Conservation (phyloP, 2,888 invertebrate species). For the Campoletis raptor region DNA sequence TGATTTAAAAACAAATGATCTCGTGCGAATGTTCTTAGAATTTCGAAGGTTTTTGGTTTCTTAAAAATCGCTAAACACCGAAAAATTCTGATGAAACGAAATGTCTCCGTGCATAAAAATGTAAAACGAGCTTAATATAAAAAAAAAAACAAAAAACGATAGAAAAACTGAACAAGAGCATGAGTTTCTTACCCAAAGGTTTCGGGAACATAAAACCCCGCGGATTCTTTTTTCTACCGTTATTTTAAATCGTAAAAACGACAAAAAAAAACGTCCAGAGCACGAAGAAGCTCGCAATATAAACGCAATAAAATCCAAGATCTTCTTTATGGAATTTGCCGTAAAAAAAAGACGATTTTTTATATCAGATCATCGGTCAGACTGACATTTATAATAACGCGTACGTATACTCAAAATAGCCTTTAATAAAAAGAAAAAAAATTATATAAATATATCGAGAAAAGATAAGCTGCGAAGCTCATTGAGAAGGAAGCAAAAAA, state of each 20-base stretch:
- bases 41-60: neutral
- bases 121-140: slow-evolving; percentile 4
- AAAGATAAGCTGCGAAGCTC: slow-evolving; percentile 28
- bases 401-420: slow-evolving; percentile 52
- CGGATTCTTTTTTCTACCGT: slow-evolving; percentile 31
- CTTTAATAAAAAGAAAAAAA: slow-evolving; percentile 15
- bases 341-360: slow-evolving; percentile 43
- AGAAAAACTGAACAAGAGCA: neutral
- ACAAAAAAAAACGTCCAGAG: slow-evolving; percentile 58
- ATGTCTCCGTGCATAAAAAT: neutral
- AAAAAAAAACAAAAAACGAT: neutral
- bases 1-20: no score
- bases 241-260: slow-evolving; percentile 30
- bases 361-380: slow-evolving; percentile 45
- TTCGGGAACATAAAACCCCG: slow-evolving; percentile 4
- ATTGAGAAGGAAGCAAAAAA: slow-evolving; percentile 45
- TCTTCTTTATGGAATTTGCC: slow-evolving; percentile 48
- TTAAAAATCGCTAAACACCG: neutral
- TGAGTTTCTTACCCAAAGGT: slow-evolving; percentile 14
- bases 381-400: slow-evolving; percentile 62
- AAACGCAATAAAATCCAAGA: slow-evolving; percentile 67
- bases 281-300: slow-evolving; percentile 56
- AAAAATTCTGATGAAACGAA: slow-evolving; percentile 34
- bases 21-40: neutral
- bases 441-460: slow-evolving; percentile 47